Evolutionary conservation across 2,113 vertebrate species (phyloP), one percentile per base, ranked within the genome.

Genomic region (Oxyura jamaicensis): DNA sequence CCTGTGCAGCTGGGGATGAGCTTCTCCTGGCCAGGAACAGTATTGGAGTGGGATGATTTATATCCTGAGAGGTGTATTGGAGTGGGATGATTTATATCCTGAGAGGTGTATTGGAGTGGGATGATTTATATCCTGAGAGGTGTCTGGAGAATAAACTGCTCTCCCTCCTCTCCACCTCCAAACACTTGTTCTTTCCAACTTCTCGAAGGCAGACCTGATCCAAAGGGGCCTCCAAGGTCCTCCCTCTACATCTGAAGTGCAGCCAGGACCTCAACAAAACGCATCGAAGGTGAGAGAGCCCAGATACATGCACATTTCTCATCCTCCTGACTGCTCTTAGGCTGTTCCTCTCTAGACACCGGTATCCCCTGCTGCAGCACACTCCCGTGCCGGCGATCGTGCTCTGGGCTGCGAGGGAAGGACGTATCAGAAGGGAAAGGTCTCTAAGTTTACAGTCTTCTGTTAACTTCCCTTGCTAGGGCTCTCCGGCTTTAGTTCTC

Each of bases 51-150:
- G 16, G 41, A 19, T 69, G 46, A 26, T 76, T 88, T 69, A 13
- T 42, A 55, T 17, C 12, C 13, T 39, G 25, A 31, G 25, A 68
- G 52, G 19, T 0, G 0, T 5, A 8, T 71, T 36, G 2, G 77
- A 56, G 59, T 52, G 25, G 16, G 41, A 19, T 69, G 46, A 26
- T 76, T 88, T 69, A 13, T 42, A 55, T 17, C 12, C 13, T n/a
- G n/a, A n/a, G n/a, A n/a, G n/a, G n/a, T n/a, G 4, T 59, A 8
- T 71, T 36, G 2, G 77, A 56, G 59, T 52, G 25, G 16, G 41
- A 19, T 69, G 46, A 26, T 76, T 88, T 69, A 13, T 42, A 55
- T 17, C 12, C 13, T 39, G 25, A 31, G 25, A 68, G 52, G 19
- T 0, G 0, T 5, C 39, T 42, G 46, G 31, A 82, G 12, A 6